Percentiles rank a stretch among this genome's conserved stretches.
These are phyloP conservation scores for Xiphorhynchus elegans DNA, from an alignment of 2,113 vertebrate genomes.

Conservation along the genomic window DNA sequence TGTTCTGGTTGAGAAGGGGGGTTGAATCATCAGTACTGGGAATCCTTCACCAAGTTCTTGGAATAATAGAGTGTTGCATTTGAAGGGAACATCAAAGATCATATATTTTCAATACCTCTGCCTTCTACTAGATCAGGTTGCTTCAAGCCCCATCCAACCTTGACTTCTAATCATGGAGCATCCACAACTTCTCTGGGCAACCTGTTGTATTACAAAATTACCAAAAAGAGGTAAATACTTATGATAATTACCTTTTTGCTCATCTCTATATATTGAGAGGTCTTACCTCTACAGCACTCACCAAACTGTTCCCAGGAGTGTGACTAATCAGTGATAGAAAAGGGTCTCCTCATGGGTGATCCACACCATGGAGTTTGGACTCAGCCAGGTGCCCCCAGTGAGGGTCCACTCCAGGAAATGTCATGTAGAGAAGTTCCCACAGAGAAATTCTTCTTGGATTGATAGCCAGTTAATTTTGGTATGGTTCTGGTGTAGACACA, in stretches of 20 bases:
- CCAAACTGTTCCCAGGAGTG: fast-evolving
- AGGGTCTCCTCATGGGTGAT: not conserved
- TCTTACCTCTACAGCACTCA: not conserved
- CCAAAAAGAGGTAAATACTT: not conserved
- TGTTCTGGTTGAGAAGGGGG: not conserved
- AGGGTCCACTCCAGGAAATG: not conserved
- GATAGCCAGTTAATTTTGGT: not conserved
- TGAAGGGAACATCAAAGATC: not conserved
- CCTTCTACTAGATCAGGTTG: not conserved
- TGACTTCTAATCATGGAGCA: not conserved
- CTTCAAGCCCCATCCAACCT: not conserved
- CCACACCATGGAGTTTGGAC: not conserved
- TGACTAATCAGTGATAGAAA: not conserved
- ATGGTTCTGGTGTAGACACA: fast-evolving
- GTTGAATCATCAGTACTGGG: not conserved
- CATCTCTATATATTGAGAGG: not conserved
- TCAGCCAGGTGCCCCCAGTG: not conserved
- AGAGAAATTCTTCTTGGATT: not conserved
- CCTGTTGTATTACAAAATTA: not conserved
- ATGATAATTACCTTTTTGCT: not conserved
- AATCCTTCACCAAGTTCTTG: not conserved
- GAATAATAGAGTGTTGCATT: not conserved
- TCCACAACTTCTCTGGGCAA: not conserved
- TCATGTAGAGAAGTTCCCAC: not conserved
- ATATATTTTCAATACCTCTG: not conserved